These are phyloP conservation scores for Sminthopsis crassicaudata DNA, from an alignment of 2,113 vertebrate species.

Conservation along the genomic window DNA sequence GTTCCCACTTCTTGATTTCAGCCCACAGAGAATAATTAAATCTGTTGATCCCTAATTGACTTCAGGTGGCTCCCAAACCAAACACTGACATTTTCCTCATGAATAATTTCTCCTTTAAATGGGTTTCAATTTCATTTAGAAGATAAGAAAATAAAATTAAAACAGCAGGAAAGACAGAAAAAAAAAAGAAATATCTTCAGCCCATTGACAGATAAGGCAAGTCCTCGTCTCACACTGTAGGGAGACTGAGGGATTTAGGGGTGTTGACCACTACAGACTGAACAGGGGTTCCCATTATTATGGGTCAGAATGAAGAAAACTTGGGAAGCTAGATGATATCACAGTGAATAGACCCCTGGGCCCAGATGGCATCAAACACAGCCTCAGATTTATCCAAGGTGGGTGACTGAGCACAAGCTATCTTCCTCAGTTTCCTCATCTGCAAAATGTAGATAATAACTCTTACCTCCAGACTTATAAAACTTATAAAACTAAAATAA, in stretches of 20 bases:
- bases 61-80: conserved; percentile 37
- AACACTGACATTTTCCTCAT: not conserved
- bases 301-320: not conserved
- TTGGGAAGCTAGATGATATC: not conserved
- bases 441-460: not conserved
- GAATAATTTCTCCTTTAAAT: conserved; percentile 27
- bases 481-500: not conserved
- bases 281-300: not conserved
- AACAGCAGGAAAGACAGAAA: not conserved
- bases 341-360: not conserved
- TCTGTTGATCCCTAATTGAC: conserved; percentile 42
- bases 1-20: not conserved
- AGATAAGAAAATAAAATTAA: conserved; percentile 52
- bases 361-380: not conserved
- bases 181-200: not conserved
- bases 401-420: not conserved
- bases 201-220: not conserved
- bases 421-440: not conserved
- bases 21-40: conserved; percentile 34
- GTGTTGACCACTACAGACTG: not conserved
- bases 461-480: not conserved
- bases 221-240: accelerated
- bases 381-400: not conserved
- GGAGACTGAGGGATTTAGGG: not conserved
- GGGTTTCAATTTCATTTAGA: not conserved